phyloP scores from a whole-genome alignment of 2,797 vertebrate genomes.

The Bovichtus diacanthus region DNA sequence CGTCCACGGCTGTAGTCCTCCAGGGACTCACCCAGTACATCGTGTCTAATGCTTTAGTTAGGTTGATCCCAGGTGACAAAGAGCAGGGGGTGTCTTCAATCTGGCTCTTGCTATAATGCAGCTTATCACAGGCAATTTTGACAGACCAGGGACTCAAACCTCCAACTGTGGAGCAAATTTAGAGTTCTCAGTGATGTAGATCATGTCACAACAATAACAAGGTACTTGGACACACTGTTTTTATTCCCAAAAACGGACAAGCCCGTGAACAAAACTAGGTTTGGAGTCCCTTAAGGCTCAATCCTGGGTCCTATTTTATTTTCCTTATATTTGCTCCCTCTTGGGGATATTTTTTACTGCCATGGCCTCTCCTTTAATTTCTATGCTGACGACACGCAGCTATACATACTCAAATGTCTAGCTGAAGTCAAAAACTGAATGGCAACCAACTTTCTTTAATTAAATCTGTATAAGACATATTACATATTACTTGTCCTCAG shows the following conservation, averaged over 20 bases:
- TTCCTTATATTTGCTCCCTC: not conserved
- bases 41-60: conserved; percentile 2
- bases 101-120: conserved; percentile 9
- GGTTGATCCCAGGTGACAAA: not conserved
- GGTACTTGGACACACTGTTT: not conserved
- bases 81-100: conserved; percentile 16
- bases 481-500: too few species aligned
- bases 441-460: not conserved
- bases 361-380: not conserved
- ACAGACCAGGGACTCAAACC: conserved; percentile 69
- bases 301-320: conserved; percentile 1
- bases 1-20: conserved; percentile 80
- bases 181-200: not conserved
- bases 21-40: conserved; percentile 85
- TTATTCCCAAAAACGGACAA: not conserved
- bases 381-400: not conserved
- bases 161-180: conserved; percentile 68
- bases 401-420: not conserved
- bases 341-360: not conserved
- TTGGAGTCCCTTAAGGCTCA: conserved; percentile 9
- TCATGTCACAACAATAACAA: not conserved
- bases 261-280: not conserved
- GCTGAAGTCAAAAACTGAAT: not conserved
- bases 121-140: conserved; percentile 55
- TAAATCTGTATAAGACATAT: not conserved